Base-by-base conservation (phyloP, 2,113 vertebrate species). In the Coracopsis vasa region DNA sequence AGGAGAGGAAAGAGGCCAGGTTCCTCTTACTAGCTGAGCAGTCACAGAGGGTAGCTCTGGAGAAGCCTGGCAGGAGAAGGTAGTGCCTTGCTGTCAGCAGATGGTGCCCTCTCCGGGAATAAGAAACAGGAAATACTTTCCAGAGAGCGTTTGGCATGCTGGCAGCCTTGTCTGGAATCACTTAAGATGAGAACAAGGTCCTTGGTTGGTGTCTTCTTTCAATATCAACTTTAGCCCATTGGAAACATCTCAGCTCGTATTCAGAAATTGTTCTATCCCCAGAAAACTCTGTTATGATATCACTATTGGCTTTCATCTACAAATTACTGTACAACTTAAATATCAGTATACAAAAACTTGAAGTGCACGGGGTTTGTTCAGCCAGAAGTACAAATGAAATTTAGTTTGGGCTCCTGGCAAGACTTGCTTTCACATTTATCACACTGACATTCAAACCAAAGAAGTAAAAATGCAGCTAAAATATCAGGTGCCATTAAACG, bases 381-480 rank as follows among this genome's bases (percentile, higher is more conserved):
- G 95, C 94, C 95, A 97, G 93, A 96, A 90, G 87, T 96, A 90
- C 71, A 97, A 97, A 93, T 74, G 67, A 96, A 96, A 96, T 95
- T 95, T 94, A 94, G 74, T 88, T 97, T 8, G 39, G 69, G 39
- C 90, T 96, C 61, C 93, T 97, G 98, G 96, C 96, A 90, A 80
- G 82, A 87, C 67, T 56, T 69, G 27, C 75, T 94, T 94, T 95
- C 84, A 66, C 88, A 97, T 97, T 97, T 96, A 96, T 98, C 96
- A 97, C 91, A 88, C 65, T 97, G 96, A 97, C 96, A 50, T 64
- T 86, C 92, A 92, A 93, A 93, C 92, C 74, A 80, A 94, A 96
- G 92, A 93, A 97, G 73, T 88, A 77, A 90, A 95, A 96, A 54
- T 93, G 67, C 24, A 82, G 69, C 83, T 96, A 93, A 95, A 97